Evolutionary conservation across 2,888 invertebrate species (phyloP), one percentile per base, ranked within the genome.

Genomic region (Scrobipalpa costella): DNA sequence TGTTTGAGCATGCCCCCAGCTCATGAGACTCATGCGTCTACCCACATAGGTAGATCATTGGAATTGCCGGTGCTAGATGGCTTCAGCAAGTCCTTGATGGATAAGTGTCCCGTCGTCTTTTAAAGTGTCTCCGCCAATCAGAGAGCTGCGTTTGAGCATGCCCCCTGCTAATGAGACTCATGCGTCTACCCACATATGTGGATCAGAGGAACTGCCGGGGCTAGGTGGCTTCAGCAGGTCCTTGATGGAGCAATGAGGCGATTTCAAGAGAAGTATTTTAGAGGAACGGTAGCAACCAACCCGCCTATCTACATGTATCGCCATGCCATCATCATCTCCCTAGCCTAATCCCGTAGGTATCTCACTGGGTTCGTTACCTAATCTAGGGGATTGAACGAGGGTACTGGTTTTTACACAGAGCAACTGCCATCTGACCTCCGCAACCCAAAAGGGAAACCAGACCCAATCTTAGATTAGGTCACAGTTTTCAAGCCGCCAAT

Each of bases 121-220:
- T 5, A 27, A 5, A 27, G 49, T 15, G 17, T 17, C 8, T 55
- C 68, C 64, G 64, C 88, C 87, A 89, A 88, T 88, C 67, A 69
- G 64, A 65, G 11, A n/a, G 9, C 64, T 13, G 62, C 52, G 68
- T 67, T 50, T 21, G 44, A 77, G 77, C 89, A 89, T 85, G 89
- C 89, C 89, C 84, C 77, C 85, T 67, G 57, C 71, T 81, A 89
- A 87, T 88, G 89, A 69, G 67, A 78, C 70, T 80, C 88, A 87
- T 85, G 88, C 81, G 66, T 64, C 61, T 66, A 66, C 60, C 64
- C 21, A 7, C 55, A 55, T 33, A 33, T n/a, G 8, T 11, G 19
- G n/a, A 21, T 8, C 6, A 33, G 52, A 52, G 11, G 34, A 50
- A 17, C n/a, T 50, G 5, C 17, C 17, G 19, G 7, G 15, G 9